Evolutionary conservation across 1,140 invertebrate genomes (phyloP), one percentile per base, ranked within the genome.

Genomic region (Tetramorium simillimum): DNA sequence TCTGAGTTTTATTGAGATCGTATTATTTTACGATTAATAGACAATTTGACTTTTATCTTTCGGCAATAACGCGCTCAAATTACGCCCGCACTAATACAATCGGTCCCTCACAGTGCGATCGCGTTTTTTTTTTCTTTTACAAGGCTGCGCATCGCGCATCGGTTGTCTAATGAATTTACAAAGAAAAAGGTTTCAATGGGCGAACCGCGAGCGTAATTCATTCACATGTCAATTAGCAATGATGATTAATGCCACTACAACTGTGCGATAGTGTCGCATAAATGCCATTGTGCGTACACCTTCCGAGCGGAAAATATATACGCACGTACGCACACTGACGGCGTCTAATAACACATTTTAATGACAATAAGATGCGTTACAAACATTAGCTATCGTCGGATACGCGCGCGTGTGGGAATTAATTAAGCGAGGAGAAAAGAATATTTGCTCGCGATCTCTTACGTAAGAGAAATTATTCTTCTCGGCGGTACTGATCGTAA

Each of bases 231-330:
- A 56, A 86, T 80, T 67, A 62, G 16, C 24, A 14, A 18, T n/a
- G 75, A 67, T 80, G 60, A 86, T 51, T 67, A 77, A 78, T 37
- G 37, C 65, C 16, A 46, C 77, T 56, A 72, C n/a, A 53, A 28
- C 33, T 21, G 49, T 3, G 16, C 65, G 78, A 72, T 37, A 12
- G 21, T 46, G 21, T 72, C 49, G 43, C 62, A 46, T 53, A 69
- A 67, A 43, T 72, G 67, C 69, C 65, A 82, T 43, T 56, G 65
- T 43, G 46, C 6, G 9, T 16, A 1, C 46, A 51, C 21, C n/a
- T 72, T 37, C 18, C 28, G 43, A 24, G 10, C 78, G 51, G 51
- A 81, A 82, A 82, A n/a, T n/a, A n/a, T n/a, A n/a, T n/a, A n/a
- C 9, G 28, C 43, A 65, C 28, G 43, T 81, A 40, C 21, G 21